A percentile compares a stretch with the other conserved stretches of the same genome.
Conservation (phyloP, 2,888 invertebrate species). For the Rhopalosiphum nymphaeae region DNA sequence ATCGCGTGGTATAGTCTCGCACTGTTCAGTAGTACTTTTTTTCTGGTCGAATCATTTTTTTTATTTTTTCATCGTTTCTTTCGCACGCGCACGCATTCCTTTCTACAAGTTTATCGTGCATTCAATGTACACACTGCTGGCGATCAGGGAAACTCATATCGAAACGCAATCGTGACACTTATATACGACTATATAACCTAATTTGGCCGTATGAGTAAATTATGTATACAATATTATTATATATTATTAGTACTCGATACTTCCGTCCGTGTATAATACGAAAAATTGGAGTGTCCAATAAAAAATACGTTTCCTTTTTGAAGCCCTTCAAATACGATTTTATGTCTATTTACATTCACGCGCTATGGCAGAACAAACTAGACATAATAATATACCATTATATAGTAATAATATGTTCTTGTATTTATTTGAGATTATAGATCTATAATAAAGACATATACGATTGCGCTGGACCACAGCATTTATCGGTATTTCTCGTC, state of each 20-base stretch:
- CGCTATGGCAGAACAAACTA: background rate
- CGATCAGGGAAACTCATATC: background rate
- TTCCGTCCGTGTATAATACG: background rate
- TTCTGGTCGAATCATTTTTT: background rate
- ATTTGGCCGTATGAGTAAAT: no score
- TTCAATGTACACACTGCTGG: background rate
- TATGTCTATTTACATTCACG: background rate
- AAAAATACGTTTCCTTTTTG: background rate
- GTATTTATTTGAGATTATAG: background rate
- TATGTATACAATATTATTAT: background rate
- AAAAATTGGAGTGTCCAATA: background rate
- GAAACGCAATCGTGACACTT: background rate
- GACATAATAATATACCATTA: background rate
- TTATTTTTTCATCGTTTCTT: background rate
- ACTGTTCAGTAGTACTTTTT: background rate
- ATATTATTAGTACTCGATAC: background rate
- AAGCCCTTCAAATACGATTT: background rate
- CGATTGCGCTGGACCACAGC: background rate
- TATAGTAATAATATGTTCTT: background rate
- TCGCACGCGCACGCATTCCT: slow-evolving; percentile 12
- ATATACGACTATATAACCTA: background rate
- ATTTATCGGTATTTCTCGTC: background rate
- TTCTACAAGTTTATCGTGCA: background rate
- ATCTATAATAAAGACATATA: background rate
- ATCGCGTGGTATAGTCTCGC: background rate